Base-by-base conservation (phyloP, 2,113 vertebrate species). In the Abramis brama region DNA sequence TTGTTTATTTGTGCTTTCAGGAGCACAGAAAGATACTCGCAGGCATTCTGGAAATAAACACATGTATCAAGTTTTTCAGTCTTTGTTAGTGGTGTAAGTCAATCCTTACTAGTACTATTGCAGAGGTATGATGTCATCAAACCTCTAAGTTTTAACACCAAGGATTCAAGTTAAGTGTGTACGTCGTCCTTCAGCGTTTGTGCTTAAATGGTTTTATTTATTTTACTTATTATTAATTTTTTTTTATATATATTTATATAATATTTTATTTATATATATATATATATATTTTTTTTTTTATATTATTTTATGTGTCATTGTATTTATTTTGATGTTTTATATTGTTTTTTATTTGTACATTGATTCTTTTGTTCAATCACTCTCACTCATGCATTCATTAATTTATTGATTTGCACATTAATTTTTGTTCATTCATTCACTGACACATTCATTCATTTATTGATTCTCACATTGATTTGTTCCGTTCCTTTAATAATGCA, bases 1-100 rank as follows among this genome's bases (percentile, higher is more conserved):
- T 43, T 84, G 77, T 88, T 86, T 86, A 36, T 84, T 84, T 86
- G 36, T 76, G 21, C 3, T 80, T 27, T 85, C 62, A 36, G 12
- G 62, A 81, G 47, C 52, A 84, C 57, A 62, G 84, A 86, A 15
- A 52, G 86, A 87, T 27, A 15, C 15, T 36, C 6, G 27, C 71
- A 85, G 50, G 62, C 52, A 55, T 85, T 77, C n/a, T 30, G 15
- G 36, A 66, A 52, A 25, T 59, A 7, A 52, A 25, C 2, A 2
- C 43, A 43, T 78, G 59, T 33, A 45, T 45, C 43, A 2, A 15
- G 43, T 25, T 43, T 25, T 75, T 43, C 71, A 45, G 71, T 36
- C 19, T 57, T 23, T 57, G 19, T 57, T 57, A 55, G 6, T 21
- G 17, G 0, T 19, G 17, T 55, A 6, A 70, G 59, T 60, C 59